Conservation (phyloP, 2,888 invertebrate genomes). For the Deilephila elpenor region DNA sequence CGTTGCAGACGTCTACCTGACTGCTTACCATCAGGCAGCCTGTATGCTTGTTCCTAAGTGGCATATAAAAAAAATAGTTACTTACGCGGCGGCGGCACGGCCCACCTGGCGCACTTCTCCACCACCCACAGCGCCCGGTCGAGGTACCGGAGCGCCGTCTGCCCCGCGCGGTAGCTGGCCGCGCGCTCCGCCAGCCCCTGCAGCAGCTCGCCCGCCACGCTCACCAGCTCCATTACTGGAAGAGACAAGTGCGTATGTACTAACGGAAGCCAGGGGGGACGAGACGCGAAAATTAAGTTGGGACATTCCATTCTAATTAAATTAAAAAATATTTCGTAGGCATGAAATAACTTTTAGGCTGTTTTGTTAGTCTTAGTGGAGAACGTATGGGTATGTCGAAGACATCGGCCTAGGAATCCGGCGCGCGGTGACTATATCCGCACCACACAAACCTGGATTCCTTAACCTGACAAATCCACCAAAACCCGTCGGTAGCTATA, state of each 20-base stretch:
- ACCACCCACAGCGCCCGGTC: conserved; percentile 81
- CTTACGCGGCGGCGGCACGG: conserved; percentile 80
- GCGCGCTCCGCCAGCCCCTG: conserved; percentile 69
- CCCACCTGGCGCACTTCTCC: conserved; percentile 85
- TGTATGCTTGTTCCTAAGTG: too few species aligned
- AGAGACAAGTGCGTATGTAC: too few species aligned
- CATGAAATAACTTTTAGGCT: too few species aligned
- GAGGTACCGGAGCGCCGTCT: conserved; percentile 68
- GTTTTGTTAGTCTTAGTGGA: too few species aligned
- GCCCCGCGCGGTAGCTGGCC: conserved; percentile 77
- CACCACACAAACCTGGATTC: too few species aligned
- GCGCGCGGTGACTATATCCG: too few species aligned
- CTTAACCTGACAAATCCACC: too few species aligned
- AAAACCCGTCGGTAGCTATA: too few species aligned
- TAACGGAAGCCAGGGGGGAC: background rate
- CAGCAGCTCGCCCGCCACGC: conserved; percentile 65
- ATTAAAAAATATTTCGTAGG: background rate
- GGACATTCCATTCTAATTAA: conserved; percentile 3
- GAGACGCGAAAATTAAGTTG: background rate
- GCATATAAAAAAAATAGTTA: conserved; percentile 27
- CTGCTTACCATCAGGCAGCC: too few species aligned
- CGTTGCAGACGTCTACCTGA: too few species aligned
- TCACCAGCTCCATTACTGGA: conserved; percentile 72
- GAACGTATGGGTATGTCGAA: too few species aligned
- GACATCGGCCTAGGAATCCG: too few species aligned